These are phyloP conservation scores for Zosterops borbonicus DNA, from an alignment of 2,113 vertebrate genomes.

Conservation along the genomic window DNA sequence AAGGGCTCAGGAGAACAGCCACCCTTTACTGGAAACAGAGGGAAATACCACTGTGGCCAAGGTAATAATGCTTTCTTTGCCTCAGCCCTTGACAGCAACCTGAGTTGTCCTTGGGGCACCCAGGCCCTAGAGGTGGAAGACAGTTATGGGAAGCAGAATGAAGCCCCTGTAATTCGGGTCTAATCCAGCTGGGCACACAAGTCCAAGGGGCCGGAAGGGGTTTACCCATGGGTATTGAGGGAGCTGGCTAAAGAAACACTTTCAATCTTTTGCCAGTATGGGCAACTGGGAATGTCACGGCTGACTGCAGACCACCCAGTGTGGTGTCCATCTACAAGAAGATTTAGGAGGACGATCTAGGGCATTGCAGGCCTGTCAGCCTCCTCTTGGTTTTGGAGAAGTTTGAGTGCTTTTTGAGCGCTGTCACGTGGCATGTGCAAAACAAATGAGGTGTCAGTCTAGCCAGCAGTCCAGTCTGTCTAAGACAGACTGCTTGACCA, in stretches of 20 bases:
- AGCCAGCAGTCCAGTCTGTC: background rate
- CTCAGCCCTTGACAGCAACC: background rate
- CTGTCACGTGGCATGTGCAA: background rate
- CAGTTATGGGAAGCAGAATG: rapidly evolving
- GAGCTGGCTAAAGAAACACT: background rate
- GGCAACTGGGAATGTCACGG: background rate
- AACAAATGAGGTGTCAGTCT: background rate
- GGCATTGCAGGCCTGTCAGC: too few relatives aligned
- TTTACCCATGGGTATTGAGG: background rate
- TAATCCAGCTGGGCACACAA: background rate
- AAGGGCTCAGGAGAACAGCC: background rate
- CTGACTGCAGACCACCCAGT: background rate
- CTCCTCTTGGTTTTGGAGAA: background rate
- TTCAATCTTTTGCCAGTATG: background rate
- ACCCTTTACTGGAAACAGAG: background rate
- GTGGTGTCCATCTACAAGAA: background rate
- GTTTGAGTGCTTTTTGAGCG: background rate
- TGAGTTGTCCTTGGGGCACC: background rate
- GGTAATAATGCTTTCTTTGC: background rate
- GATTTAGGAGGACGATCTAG: background rate
- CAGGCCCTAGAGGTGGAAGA: background rate
- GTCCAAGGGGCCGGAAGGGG: background rate
- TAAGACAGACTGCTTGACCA: background rate
- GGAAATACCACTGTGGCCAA: background rate
- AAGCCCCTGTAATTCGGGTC: background rate